Conservation (phyloP, 2,797 vertebrate species). For the Ctenosaura bakeri region DNA sequence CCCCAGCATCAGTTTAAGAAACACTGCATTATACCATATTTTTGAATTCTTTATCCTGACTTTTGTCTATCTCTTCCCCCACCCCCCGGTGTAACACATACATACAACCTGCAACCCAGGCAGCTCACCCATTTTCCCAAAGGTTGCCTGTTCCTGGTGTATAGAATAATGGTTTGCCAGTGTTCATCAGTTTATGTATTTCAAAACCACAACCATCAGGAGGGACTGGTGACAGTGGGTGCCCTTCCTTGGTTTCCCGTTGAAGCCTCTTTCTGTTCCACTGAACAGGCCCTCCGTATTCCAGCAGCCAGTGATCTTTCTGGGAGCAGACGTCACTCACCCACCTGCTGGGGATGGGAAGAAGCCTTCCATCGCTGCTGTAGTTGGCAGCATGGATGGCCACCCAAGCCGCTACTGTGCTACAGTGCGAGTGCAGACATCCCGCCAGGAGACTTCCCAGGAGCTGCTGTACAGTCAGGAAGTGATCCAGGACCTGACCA, state of each 20-base stretch:
- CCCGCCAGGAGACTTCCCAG: slow-evolving; percentile 95
- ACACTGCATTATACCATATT: not conserved
- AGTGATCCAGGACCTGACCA: slow-evolving; percentile 97
- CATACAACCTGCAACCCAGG: not conserved
- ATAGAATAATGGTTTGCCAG: not conserved
- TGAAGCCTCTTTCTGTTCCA: slow-evolving; percentile 25
- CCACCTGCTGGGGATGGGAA: slow-evolving; percentile 96
- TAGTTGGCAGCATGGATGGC: slow-evolving; percentile 98
- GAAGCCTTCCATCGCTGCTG: slow-evolving; percentile 96
- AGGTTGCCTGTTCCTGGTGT: not conserved
- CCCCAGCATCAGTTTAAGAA: no score
- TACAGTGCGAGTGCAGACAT: slow-evolving; percentile 97
- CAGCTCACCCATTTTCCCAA: not conserved
- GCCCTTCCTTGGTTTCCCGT: not conserved
- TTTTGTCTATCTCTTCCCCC: not conserved
- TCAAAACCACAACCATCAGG: not conserved
- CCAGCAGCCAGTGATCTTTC: slow-evolving; percentile 98
- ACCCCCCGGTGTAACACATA: not conserved
- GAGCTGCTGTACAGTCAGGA: slow-evolving; percentile 98
- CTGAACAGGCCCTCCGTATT: slow-evolving; percentile 92
- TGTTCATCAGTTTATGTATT: not conserved
- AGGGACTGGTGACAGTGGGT: not conserved
- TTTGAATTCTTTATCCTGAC: not conserved
- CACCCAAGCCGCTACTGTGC: slow-evolving; percentile 98
- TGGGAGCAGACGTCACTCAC: slow-evolving; percentile 96